phyloP scores from a whole-genome alignment of 2,888 invertebrate species.

The Nebria salina region DNA sequence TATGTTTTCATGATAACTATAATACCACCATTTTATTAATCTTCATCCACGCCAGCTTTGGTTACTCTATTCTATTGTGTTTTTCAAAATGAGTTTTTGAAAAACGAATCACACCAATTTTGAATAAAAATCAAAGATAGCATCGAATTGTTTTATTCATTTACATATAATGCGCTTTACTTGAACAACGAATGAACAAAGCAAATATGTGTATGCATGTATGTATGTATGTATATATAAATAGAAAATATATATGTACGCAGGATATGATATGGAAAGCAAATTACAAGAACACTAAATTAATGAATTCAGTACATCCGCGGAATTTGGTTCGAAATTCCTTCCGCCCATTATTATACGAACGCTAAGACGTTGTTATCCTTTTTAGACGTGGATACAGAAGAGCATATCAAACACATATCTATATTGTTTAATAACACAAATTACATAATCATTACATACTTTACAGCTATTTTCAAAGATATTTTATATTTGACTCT shows the following conservation, averaged over 20 bases:
- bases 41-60: background rate
- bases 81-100: background rate
- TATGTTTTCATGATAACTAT: background rate
- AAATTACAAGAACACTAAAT: slow-evolving; percentile 26
- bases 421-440: background rate
- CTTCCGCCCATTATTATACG: background rate
- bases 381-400: background rate
- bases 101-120: background rate
- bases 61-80: background rate
- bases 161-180: background rate
- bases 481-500: too few relatives aligned
- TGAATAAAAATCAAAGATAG: background rate
- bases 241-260: background rate
- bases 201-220: background rate
- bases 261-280: background rate
- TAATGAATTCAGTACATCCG: slow-evolving; percentile 42
- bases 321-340: slow-evolving; percentile 13
- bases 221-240: background rate
- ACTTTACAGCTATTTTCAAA: background rate
- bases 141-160: background rate
- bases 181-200: background rate
- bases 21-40: slow-evolving; percentile 1
- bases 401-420: background rate
- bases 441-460: background rate
- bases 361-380: background rate